Conservation (phyloP, 2,888 invertebrate genomes). For the Zootermopsis nevadensis region DNA sequence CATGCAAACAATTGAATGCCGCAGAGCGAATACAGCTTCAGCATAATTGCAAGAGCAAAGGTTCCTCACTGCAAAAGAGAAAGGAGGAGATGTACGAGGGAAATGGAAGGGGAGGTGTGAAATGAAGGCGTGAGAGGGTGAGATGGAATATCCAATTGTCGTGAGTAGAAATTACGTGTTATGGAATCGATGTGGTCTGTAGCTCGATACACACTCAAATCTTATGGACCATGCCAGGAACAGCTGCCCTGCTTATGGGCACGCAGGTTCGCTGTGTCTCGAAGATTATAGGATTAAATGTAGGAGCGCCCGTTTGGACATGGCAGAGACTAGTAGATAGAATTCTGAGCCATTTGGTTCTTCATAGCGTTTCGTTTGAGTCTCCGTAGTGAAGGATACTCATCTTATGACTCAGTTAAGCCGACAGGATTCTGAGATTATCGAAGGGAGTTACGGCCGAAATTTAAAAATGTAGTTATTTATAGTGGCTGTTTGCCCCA, state of each 20-base stretch:
- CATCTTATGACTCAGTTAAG: too few species aligned
- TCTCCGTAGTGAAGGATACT: too few species aligned
- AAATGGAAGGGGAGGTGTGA: neutral
- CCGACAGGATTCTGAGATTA: too few species aligned
- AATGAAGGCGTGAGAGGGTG: neutral
- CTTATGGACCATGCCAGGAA: neutral
- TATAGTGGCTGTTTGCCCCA: too few species aligned
- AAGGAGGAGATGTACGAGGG: neutral
- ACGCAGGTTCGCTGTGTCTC: neutral
- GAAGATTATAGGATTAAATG: neutral
- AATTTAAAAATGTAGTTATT: too few species aligned
- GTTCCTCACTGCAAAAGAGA: neutral
- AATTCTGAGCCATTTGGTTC: neutral
- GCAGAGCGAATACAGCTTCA: constrained; percentile 20
- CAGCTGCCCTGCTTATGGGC: neutral
- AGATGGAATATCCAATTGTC: neutral
- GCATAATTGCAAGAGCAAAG: constrained; percentile 30
- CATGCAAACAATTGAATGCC: constrained; percentile 33
- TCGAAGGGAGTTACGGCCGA: too few species aligned
- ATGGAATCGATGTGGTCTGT: neutral
- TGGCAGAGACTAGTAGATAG: neutral
- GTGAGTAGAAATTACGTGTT: neutral
- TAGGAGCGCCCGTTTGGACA: neutral
- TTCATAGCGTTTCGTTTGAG: too few species aligned
- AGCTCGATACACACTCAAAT: neutral